Evolutionary conservation across 2,113 vertebrate species (phyloP).

Genomic region (Dromas ardeola): DNA sequence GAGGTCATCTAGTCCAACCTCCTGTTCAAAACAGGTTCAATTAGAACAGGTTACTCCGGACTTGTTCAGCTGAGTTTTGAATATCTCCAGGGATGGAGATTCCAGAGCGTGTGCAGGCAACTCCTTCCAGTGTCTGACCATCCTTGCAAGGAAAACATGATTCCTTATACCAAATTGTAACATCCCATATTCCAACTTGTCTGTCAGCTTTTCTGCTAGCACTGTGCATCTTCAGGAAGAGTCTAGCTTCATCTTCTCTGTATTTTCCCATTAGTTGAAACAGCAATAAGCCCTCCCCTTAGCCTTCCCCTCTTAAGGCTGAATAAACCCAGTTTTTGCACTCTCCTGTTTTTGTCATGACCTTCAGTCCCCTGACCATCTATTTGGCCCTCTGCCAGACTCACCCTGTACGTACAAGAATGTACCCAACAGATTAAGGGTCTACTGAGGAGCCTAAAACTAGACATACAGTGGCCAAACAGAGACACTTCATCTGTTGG

Average conservation of each 20-base stretch:
- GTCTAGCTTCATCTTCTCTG: not conserved
- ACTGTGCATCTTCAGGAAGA: not conserved
- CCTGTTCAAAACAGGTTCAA: not conserved
- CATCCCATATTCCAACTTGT: not conserved
- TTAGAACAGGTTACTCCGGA: not conserved
- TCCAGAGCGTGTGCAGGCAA: not conserved
- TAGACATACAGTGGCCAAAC: not conserved
- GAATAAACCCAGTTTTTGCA: not conserved
- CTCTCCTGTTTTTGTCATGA: not conserved
- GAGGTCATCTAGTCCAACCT: not conserved
- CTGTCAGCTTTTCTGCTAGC: not conserved
- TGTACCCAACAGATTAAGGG: rapidly evolving
- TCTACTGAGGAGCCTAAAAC: not conserved
- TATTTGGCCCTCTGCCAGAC: not conserved
- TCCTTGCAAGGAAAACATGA: not conserved
- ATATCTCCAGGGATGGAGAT: not conserved
- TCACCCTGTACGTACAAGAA: not conserved
- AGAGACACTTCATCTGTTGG: not conserved
- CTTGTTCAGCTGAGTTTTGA: not conserved
- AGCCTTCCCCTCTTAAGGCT: not conserved
- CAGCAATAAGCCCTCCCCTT: not conserved
- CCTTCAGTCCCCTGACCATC: rapidly evolving
- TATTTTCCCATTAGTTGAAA: not conserved
- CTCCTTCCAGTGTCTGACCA: not conserved
- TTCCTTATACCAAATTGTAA: not conserved